phyloP scores from a whole-genome alignment of 2,888 invertebrate genomes.

The Prostheceraeus crozeri region DNA sequence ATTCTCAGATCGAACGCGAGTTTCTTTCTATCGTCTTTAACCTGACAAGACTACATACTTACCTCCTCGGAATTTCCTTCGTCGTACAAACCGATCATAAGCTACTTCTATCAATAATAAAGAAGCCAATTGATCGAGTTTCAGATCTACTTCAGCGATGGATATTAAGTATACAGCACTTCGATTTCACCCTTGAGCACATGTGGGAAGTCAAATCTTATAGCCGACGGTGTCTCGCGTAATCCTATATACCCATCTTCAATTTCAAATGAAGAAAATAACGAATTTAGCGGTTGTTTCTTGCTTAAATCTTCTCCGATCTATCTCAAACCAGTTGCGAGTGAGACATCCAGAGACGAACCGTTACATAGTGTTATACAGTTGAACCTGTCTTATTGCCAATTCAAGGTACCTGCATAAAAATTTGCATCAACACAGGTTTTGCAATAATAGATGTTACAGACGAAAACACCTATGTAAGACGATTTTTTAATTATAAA shows the following conservation, averaged over 20 bases:
- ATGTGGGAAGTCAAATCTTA: constrained; percentile 9
- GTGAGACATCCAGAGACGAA: no score
- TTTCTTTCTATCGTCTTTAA: constrained; percentile 3
- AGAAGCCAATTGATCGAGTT: not conserved
- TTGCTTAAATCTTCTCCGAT: constrained; percentile 9
- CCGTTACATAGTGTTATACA: no score
- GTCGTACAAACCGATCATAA: constrained; percentile 8
- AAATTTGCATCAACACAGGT: no score
- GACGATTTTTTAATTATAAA: no score
- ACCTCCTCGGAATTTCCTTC: not conserved
- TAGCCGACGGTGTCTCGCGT: not conserved
- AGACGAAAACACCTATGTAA: no score
- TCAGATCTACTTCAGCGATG: constrained; percentile 1
- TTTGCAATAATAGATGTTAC: no score
- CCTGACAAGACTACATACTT: not conserved
- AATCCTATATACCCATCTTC: not conserved
- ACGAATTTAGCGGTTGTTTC: not conserved
- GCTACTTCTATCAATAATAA: constrained; percentile 6
- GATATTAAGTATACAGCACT: constrained; percentile 11
- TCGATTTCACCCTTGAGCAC: constrained; percentile 1
- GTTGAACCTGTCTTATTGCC: no score
- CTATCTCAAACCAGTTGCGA: constrained; percentile 11
- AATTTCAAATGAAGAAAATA: not conserved
- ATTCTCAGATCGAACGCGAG: constrained; percentile 5
- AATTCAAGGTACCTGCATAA: no score